phyloP scores from a whole-genome alignment of 1,140 invertebrate genomes.

The Solenopsis fugax region DNA sequence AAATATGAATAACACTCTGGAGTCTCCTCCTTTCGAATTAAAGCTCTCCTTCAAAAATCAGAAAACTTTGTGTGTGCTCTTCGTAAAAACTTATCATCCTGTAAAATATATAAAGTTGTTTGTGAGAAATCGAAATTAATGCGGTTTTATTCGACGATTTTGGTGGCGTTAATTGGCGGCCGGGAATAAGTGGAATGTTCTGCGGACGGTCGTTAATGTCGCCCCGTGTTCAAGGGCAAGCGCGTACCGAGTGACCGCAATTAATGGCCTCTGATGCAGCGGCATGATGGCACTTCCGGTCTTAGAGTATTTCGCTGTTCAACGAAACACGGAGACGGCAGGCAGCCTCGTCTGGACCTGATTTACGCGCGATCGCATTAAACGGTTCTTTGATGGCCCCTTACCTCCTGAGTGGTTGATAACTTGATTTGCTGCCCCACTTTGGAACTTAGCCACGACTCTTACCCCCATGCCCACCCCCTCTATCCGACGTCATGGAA shows the following conservation, averaged over 20 bases:
- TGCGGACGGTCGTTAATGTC: constrained; percentile 66
- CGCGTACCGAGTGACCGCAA: constrained; percentile 68
- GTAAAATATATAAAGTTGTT: neutral
- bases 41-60: neutral
- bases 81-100: neutral
- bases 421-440: constrained; percentile 80
- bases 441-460: constrained; percentile 78
- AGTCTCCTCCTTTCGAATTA: no score
- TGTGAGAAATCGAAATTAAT: constrained; percentile 21
- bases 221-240: constrained; percentile 70
- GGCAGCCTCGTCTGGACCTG: constrained; percentile 63
- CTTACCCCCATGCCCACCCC: constrained; percentile 41
- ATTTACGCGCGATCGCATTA: constrained; percentile 78
- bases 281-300: constrained; percentile 48
- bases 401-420: constrained; percentile 80
- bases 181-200: constrained; percentile 30
- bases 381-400: constrained; percentile 80
- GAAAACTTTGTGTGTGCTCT: no score
- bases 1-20: no score
- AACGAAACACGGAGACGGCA: constrained; percentile 69
- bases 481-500: neutral
- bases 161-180: constrained; percentile 41
- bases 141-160: constrained; percentile 9
- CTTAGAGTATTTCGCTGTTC: constrained; percentile 76
- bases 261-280: constrained; percentile 71